Base-by-base conservation (phyloP, 2,113 vertebrate species). In the Zootoca vivipara region DNA sequence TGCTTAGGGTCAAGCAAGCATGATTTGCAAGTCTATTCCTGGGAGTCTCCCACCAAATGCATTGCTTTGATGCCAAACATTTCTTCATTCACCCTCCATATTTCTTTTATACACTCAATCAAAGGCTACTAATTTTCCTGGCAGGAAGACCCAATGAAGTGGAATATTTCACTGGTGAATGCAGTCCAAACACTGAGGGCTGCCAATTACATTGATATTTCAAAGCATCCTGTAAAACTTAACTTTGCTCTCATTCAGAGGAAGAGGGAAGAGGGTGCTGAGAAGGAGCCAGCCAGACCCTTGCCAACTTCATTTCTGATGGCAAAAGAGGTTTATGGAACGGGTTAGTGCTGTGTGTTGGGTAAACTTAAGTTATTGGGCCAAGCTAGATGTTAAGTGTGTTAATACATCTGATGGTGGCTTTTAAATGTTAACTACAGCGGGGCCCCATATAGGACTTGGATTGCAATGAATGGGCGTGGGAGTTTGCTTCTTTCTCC, bases 61-160 rank as follows among this genome's bases (percentile, higher is more conserved):
- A 4, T 33, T 80, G 70, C 28, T 58, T 42, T 3, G 15, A 18
- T 64, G 1, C 1, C 4, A 62, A 42, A 69, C 42, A 78, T 92
- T 92, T 92, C 86, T 92, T 87, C 65, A 86, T 89, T 85, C 2
- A 65, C 92, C 85, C 46, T 73, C 88, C 88, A 64, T 78, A 75
- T 70, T 89, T 38, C 52, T 73, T 82, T 64, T 0, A 7, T 12
- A 40, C 62, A 67, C 42, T 90, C 90, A 89, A 87, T 94, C 89
- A 93, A 88, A 88, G 0, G 24, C 74, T 74, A 52, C 90, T 85
- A 90, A 92, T 92, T 89, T 89, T 89, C 89, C 85, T 79, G 78
- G 86, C 88, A 83, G 1, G 88, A 89, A 65, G 74, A 90, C 83
- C 78, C 90, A 87, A 89, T 88, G 84, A 88, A 90, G 80, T 90